A percentile compares a stretch with the other conserved stretches of the same genome.
These are phyloP conservation scores for Scrobipalpa costella DNA, from an alignment of 2,888 invertebrate species.

Conservation along the genomic window DNA sequence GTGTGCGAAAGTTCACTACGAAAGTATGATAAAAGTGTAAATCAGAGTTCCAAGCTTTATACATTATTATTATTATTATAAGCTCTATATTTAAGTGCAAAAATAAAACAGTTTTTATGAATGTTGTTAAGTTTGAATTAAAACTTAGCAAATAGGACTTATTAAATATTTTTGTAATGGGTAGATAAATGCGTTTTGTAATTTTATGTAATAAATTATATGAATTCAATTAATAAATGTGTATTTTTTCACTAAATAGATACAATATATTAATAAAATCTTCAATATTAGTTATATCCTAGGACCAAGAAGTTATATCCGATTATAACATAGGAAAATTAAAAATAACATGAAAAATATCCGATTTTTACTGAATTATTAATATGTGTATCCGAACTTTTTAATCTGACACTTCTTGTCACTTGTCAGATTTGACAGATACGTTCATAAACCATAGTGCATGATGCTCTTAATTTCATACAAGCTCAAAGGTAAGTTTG, in stretches of 20 bases:
- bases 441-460: background rate
- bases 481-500: no score
- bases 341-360: no score
- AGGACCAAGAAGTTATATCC: no score
- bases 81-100: no score
- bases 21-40: background rate
- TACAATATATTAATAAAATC: no score
- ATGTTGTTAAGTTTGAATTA: constrained; percentile 1
- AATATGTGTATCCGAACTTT: background rate
- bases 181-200: background rate
- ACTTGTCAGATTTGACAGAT: background rate
- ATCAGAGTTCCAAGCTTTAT: background rate
- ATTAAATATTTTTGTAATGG: background rate
- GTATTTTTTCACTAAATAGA: background rate
- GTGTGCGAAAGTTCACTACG: no score
- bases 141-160: background rate
- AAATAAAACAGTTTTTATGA: background rate
- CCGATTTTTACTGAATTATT: background rate
- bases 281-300: no score
- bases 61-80: no score
- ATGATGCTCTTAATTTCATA: no score
- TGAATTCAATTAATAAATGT: background rate
- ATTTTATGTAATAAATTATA: background rate
- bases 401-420: background rate
- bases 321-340: no score